Conservation (phyloP, 2,113 vertebrate species). For the Artemisiospiza belli region DNA sequence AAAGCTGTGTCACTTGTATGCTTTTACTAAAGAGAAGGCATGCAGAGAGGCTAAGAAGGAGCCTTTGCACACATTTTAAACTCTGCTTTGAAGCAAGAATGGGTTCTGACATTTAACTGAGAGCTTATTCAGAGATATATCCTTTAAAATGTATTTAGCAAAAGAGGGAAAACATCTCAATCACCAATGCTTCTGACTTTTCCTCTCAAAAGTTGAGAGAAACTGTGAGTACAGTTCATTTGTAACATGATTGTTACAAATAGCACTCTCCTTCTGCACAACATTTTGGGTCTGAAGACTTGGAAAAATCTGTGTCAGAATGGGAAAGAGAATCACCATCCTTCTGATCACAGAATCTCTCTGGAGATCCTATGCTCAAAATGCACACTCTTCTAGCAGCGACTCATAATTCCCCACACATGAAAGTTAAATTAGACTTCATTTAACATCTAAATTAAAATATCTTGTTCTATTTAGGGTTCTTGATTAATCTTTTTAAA, state of each 20-base stretch:
- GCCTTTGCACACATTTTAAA: slow-evolving; percentile 40
- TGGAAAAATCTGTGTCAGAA: neutral
- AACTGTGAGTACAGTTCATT: neutral
- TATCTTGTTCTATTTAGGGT: neutral
- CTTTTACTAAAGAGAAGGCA: slow-evolving; percentile 46
- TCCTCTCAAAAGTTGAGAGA: neutral
- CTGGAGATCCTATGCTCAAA: neutral
- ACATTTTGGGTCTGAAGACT: neutral
- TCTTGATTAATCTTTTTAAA: neutral
- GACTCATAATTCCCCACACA: neutral
- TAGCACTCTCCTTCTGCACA: neutral
- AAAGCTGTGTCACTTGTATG: slow-evolving; percentile 30
- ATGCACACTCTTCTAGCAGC: neutral
- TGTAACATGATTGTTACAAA: neutral
- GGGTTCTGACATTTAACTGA: slow-evolving; percentile 52
- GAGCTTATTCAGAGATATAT: slow-evolving; percentile 2
- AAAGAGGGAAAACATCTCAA: neutral
- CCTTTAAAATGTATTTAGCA: slow-evolving; percentile 5
- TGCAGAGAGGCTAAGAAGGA: slow-evolving; percentile 13
- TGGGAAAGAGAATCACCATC: neutral
- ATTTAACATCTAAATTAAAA: neutral
- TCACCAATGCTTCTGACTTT: neutral
- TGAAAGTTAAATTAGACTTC: neutral
- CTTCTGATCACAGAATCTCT: neutral
- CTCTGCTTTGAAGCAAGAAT: slow-evolving; percentile 30